Conservation (phyloP, 2,797 vertebrate genomes). For the Remorina albescens region DNA sequence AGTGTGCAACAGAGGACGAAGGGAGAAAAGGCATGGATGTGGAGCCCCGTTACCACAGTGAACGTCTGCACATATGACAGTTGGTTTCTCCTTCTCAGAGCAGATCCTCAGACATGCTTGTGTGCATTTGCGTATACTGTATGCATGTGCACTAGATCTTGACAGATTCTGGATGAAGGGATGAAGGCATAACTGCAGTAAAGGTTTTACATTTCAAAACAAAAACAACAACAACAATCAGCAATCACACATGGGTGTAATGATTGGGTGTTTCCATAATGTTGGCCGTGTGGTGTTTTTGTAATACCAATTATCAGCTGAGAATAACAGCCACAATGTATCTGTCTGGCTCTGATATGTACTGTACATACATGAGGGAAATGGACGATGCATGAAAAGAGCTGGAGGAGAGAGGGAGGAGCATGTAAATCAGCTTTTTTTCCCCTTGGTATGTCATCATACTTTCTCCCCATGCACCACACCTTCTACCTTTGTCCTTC, state of each 20-base stretch:
- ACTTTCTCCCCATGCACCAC: constrained; percentile 14
- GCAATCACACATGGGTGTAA: background rate
- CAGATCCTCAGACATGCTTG: constrained; percentile 14
- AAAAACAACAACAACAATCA: too few relatives aligned
- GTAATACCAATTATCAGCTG: background rate
- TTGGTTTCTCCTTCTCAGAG: constrained; percentile 17
- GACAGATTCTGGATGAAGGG: background rate
- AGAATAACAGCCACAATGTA: background rate
- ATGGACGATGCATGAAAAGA: background rate
- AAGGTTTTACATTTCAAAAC: too few relatives aligned
- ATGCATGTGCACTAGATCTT: background rate
- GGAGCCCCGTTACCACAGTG: constrained; percentile 24
- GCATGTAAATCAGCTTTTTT: constrained; percentile 35
- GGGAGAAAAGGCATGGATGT: constrained; percentile 20
- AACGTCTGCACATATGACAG: constrained; percentile 27
- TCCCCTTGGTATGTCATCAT: constrained; percentile 45
- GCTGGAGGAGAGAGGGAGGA: constrained; percentile 20
- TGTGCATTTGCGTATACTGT: background rate
- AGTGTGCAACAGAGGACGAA: background rate
- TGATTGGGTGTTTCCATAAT: background rate
- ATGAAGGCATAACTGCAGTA: too few relatives aligned
- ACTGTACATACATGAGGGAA: constrained; percentile 23
- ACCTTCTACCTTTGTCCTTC: constrained; percentile 34
- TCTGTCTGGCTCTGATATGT: background rate
- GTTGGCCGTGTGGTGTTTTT: background rate